Percentiles rank a stretch among this genome's conserved stretches.
Conservation (phyloP, 2,797 vertebrate genomes). For the Coccyzus lansbergi region DNA sequence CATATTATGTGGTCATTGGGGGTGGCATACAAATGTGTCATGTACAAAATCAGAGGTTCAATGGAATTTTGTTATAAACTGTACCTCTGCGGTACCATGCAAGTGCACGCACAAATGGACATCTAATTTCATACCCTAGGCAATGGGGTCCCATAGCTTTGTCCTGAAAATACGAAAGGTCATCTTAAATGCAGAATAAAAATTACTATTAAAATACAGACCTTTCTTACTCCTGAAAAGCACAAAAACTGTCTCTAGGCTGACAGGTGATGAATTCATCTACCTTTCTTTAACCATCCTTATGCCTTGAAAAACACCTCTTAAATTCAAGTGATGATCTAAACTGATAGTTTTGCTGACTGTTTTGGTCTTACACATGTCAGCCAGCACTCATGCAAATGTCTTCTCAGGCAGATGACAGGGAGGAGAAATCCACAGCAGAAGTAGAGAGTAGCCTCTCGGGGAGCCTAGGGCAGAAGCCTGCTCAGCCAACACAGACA, state of each 20-base stretch:
- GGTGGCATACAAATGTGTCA: background rate
- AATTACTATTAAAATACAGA: background rate
- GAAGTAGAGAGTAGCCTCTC: too few species aligned
- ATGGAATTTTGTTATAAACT: background rate
- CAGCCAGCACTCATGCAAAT: background rate
- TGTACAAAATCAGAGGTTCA: background rate
- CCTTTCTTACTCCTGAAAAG: background rate
- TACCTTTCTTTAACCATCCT: background rate
- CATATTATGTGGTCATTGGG: fast-evolving
- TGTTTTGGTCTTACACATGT: background rate
- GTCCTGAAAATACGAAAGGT: background rate
- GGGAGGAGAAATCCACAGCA: background rate
- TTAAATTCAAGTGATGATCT: background rate
- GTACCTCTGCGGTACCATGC: background rate
- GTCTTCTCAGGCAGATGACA: background rate
- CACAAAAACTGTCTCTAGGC: background rate
- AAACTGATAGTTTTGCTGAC: background rate
- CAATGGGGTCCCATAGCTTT: background rate
- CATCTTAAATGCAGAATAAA: background rate
- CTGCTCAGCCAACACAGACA: background rate
- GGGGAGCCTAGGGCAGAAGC: too few species aligned
- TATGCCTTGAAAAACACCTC: background rate
- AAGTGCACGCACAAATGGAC: background rate
- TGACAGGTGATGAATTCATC: background rate
- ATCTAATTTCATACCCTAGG: background rate